Conservation (phyloP, 2,113 vertebrate genomes). For the Gymnorhina tibicen region DNA sequence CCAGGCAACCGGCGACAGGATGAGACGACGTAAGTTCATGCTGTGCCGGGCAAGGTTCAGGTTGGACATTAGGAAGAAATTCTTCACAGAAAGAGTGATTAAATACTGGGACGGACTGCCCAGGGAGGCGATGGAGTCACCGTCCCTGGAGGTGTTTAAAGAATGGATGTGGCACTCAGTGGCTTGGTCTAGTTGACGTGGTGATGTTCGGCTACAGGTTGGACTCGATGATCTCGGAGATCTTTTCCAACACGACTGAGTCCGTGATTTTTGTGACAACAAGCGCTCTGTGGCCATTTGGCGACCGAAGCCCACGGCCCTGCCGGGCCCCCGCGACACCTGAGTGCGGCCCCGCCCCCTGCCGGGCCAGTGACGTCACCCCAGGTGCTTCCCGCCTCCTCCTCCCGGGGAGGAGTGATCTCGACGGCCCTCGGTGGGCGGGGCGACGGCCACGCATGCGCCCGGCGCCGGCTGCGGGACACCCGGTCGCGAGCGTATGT, state of each 20-base stretch:
- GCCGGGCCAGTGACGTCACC: not conserved
- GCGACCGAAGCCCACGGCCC: no score
- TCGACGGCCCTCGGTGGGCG: not conserved
- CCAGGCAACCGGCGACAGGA: not conserved
- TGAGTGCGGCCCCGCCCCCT: fast-evolving
- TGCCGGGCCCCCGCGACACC: not conserved
- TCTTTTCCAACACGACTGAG: not conserved
- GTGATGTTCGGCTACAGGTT: not conserved
- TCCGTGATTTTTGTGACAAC: not conserved
- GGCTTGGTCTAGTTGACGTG: not conserved
- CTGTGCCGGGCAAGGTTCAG: not conserved
- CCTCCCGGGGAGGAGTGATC: not conserved
- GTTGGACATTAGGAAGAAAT: not conserved
- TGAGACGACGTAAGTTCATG: not conserved
- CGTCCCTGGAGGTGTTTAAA: not conserved
- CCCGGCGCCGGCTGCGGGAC: not conserved
- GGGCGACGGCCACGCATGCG: constrained; percentile 51
- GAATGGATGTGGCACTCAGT: not conserved
- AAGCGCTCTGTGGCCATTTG: fast-evolving
- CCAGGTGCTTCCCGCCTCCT: not conserved
- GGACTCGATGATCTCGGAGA: not conserved
- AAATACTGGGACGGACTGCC: not conserved
- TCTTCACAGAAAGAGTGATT: not conserved
- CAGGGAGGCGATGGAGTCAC: not conserved
- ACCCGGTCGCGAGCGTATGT: constrained; percentile 2